Percentiles rank a stretch among this genome's conserved stretches.
These are phyloP conservation scores for Drosophila sulfurigaster DNA, from an alignment of 1,140 invertebrate genomes.

Conservation along the genomic window DNA sequence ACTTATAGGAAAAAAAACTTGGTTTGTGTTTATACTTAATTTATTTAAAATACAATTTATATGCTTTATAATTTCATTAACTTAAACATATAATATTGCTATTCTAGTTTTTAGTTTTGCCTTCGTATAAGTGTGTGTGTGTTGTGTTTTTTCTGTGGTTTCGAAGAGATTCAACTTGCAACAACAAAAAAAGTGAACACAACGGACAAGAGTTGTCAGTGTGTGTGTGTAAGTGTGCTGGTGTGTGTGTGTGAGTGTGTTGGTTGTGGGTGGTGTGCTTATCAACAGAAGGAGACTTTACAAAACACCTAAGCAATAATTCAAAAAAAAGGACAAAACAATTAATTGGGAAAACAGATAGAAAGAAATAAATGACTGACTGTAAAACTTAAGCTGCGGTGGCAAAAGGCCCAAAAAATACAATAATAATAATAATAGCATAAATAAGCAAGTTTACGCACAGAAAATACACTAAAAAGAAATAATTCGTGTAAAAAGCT, in stretches of 20 bases:
- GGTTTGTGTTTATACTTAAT: slow-evolving; percentile 38
- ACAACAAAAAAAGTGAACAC: slow-evolving; percentile 28
- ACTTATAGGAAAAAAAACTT: not conserved
- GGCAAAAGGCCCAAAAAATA: slow-evolving; percentile 32
- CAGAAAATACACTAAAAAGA: slow-evolving; percentile 17
- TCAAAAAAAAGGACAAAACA: slow-evolving; percentile 55
- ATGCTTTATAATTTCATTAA: slow-evolving; percentile 66
- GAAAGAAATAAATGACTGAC: slow-evolving; percentile 26
- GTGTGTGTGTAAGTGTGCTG: slow-evolving; percentile 18
- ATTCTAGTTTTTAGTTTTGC: slow-evolving; percentile 73
- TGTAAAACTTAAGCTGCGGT: slow-evolving; percentile 38
- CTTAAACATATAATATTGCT: slow-evolving; percentile 77
- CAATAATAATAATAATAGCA: not conserved
- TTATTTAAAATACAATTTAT: slow-evolving; percentile 58
- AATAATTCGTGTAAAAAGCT: slow-evolving; percentile 17
- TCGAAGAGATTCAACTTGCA: slow-evolving; percentile 59
- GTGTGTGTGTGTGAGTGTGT: slow-evolving; percentile 18
- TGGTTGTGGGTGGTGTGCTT: slow-evolving; percentile 2
- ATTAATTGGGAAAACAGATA: slow-evolving; percentile 39
- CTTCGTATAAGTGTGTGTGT: slow-evolving; percentile 57
- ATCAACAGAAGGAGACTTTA: slow-evolving; percentile 46
- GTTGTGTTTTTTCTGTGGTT: slow-evolving; percentile 49
- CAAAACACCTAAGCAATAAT: slow-evolving; percentile 59
- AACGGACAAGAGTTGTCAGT: slow-evolving; percentile 31
- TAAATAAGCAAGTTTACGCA: slow-evolving; percentile 21